These are phyloP conservation scores for Trissolcus basalis DNA, from an alignment of 1,140 invertebrate species.

Conservation along the genomic window DNA sequence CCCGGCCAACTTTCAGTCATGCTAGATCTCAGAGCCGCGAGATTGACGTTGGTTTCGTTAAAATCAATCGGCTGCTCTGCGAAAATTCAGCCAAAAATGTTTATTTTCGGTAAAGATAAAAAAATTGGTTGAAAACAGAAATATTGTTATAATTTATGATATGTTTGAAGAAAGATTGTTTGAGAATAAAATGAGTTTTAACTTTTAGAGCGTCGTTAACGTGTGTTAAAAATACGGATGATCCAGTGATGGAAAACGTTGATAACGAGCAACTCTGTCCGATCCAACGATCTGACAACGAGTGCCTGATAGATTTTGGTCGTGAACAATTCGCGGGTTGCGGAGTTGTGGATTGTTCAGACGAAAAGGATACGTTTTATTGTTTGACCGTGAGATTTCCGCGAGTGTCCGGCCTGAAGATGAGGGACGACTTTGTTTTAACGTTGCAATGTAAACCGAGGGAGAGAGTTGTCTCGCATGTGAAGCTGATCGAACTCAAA, in stretches of 20 bases:
- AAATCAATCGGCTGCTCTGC: slow-evolving; percentile 55
- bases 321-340: slow-evolving; percentile 64
- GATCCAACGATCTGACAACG: slow-evolving; percentile 49
- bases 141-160: background rate
- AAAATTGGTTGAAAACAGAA: too few relatives aligned
- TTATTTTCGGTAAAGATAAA: slow-evolving; percentile 61
- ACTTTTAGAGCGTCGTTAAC: slow-evolving; percentile 48
- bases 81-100: slow-evolving; percentile 58
- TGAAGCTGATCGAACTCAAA: slow-evolving; percentile 73
- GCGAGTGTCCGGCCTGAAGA: slow-evolving; percentile 77
- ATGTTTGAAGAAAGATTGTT: too few relatives aligned
- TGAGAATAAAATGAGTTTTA: background rate
- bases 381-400: slow-evolving; percentile 81
- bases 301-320: slow-evolving; percentile 62
- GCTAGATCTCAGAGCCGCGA: too few relatives aligned
- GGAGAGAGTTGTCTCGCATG: slow-evolving; percentile 78
- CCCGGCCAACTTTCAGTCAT: slow-evolving; percentile 5
- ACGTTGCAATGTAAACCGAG: slow-evolving; percentile 80
- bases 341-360: slow-evolving; percentile 66
- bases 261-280: slow-evolving; percentile 50
- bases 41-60: slow-evolving; percentile 11
- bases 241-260: slow-evolving; percentile 61
- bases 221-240: slow-evolving; percentile 21
- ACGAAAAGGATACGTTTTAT: slow-evolving; percentile 58
- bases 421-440: slow-evolving; percentile 79